Percentiles rank a stretch among this genome's conserved stretches.
Evolutionary conservation across 2,797 vertebrate genomes (phyloP).

Genomic region (Pantherophis vulpinus): DNA sequence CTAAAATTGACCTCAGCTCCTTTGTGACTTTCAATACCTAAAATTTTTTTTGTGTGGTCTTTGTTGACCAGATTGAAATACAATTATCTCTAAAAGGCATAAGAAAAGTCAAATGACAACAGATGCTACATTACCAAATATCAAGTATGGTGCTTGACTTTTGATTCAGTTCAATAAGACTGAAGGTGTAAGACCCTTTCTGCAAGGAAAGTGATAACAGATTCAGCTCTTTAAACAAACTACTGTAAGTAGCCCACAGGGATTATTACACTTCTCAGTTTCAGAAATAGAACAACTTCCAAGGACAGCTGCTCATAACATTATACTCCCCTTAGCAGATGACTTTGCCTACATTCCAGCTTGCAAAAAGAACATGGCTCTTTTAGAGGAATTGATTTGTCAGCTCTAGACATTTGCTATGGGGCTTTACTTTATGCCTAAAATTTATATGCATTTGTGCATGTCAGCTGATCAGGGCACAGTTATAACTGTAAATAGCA

Average conservation of each 20-base stretch:
- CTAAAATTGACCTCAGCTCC: not conserved
- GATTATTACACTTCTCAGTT: conserved; percentile 22
- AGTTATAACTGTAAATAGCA: not conserved
- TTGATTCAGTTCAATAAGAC: not conserved
- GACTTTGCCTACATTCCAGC: conserved; percentile 14
- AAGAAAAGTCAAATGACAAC: not conserved
- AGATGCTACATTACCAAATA: not conserved
- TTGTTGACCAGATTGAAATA: not conserved
- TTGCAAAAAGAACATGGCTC: not conserved
- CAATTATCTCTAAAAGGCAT: not conserved
- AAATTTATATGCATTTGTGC: not conserved
- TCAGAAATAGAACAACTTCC: conserved; percentile 39
- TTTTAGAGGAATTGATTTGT: conserved; percentile 25
- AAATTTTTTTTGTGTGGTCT: not conserved
- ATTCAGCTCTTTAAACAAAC: conserved; percentile 16
- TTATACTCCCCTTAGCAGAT: conserved; percentile 3
- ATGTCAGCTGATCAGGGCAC: not conserved
- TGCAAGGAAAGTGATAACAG: conserved; percentile 5
- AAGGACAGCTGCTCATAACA: conserved; percentile 19
- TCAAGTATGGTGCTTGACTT: not conserved
- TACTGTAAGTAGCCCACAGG: not conserved
- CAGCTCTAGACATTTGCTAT: conserved; percentile 2
- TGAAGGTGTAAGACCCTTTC: not conserved
- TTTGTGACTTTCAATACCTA: not conserved
- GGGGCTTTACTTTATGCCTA: not conserved